Evolutionary conservation across 1,140 invertebrate genomes (phyloP), one percentile per base, ranked within the genome.

Genomic region (Phortica variegata): DNA sequence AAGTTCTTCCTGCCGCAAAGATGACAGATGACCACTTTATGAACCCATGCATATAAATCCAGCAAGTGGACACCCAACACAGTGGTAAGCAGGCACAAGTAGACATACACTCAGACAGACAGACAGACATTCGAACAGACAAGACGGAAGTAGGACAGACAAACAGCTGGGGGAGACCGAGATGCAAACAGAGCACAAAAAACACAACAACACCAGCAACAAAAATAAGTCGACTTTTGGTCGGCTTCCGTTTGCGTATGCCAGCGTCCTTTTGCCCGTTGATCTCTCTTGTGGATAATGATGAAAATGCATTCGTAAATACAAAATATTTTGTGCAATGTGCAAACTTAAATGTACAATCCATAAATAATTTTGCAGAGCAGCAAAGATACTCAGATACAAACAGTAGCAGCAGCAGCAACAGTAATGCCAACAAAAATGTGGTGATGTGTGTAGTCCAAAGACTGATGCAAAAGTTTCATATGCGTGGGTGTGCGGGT

Each of bases 1-100:
- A 68, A 69, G 49, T 63, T 69, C 63, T 68, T 68, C 65, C 60
- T 63, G 62, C 65, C 63, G 60, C 63, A 68, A 68, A 68, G 63
- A 68, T 68, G 63, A 68, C 63, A 68, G 63, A 68, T 68, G 63
- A 68, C 63, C 65, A 68, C 63, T 68, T 68, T 65, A 68, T 68
- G 63, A 68, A 68, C 63, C 65, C 65, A 68, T 68, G 63, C 60
- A 68, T 68, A 68, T 68, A 68, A 68, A 68, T 68, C 65, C 60
- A 52, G 43, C 47, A 50, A 49, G 47, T 44, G 41, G 13, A 16
- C 15, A 17, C 6, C 36, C 38, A 40, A 8, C 2, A 40, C 36
- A 16, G 17, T 20, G 12, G 20, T 7, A 3, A 36, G 34, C 45
- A 40, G 31, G 4, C 17, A 16, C 20, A 36, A 15, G n/a, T 12